These are phyloP conservation scores for Leptodactylus fuscus DNA, from an alignment of 2,113 vertebrate species.

Conservation along the genomic window DNA sequence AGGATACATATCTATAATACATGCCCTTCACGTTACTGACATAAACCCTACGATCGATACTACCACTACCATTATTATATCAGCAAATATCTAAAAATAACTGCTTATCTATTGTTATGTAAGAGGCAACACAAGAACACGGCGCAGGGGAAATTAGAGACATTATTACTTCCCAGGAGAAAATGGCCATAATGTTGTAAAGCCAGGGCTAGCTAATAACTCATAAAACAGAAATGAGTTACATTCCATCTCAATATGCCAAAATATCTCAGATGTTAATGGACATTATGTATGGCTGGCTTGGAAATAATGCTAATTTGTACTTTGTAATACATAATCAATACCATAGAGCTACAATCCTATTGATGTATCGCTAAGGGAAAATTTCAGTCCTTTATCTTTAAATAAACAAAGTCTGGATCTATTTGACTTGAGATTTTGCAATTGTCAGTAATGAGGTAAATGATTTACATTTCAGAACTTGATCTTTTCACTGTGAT, in stretches of 20 bases:
- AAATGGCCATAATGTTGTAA: slow-evolving; percentile 38
- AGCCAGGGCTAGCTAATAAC: background rate
- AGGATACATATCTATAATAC: background rate
- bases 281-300: background rate
- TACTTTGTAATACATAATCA: background rate
- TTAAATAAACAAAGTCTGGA: background rate
- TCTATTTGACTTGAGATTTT: background rate
- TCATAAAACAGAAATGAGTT: slow-evolving; percentile 21
- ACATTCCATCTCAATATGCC: slow-evolving; percentile 35
- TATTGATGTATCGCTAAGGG: background rate
- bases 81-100: slow-evolving; percentile 11
- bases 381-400: background rate
- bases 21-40: background rate
- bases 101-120: background rate
- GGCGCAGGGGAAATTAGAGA: slow-evolving; percentile 8
- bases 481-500: slow-evolving; percentile 19
- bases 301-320: slow-evolving; percentile 9
- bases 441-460: slow-evolving; percentile 1
- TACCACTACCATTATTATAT: background rate
- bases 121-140: slow-evolving; percentile 22
- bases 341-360: background rate
- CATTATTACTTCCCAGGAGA: slow-evolving; percentile 41
- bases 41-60: slow-evolving; percentile 13
- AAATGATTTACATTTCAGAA: slow-evolving; percentile 24
- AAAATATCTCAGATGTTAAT: background rate